Percentiles rank a stretch among this genome's conserved stretches.
phyloP scores from a whole-genome alignment of 2,113 vertebrate genomes.

The Microtus montanus region DNA sequence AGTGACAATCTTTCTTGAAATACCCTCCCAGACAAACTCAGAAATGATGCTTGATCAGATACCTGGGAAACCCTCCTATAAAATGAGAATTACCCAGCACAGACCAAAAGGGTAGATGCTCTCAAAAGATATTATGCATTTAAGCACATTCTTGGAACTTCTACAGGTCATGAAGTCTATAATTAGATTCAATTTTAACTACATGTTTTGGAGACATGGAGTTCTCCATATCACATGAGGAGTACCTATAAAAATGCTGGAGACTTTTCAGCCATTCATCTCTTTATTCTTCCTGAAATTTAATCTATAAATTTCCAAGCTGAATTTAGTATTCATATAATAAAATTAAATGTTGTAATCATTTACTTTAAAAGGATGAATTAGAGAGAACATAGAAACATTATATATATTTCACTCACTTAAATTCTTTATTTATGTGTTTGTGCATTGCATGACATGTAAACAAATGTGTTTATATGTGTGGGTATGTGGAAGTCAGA shows the following conservation, averaged over 20 bases:
- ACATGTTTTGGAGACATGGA: not conserved
- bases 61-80: not conserved
- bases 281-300: not conserved
- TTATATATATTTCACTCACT: not conserved
- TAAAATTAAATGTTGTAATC: not conserved
- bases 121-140: not conserved
- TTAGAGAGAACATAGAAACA: not conserved
- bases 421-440: not conserved
- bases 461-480: not conserved
- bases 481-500: not conserved
- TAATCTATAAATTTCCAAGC: not conserved
- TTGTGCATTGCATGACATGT: not conserved
- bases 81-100: not conserved
- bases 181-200: not conserved
- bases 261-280: not conserved
- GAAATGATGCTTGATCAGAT: not conserved
- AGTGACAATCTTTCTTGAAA: not conserved
- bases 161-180: not conserved
- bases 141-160: not conserved
- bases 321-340: not conserved
- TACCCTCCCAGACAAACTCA: not conserved
- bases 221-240: not conserved
- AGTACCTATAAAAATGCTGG: not conserved
- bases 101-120: not conserved
- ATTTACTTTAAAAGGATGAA: not conserved